Conservation (phyloP, 1,140 invertebrate genomes). For the Uloborus diversus region DNA sequence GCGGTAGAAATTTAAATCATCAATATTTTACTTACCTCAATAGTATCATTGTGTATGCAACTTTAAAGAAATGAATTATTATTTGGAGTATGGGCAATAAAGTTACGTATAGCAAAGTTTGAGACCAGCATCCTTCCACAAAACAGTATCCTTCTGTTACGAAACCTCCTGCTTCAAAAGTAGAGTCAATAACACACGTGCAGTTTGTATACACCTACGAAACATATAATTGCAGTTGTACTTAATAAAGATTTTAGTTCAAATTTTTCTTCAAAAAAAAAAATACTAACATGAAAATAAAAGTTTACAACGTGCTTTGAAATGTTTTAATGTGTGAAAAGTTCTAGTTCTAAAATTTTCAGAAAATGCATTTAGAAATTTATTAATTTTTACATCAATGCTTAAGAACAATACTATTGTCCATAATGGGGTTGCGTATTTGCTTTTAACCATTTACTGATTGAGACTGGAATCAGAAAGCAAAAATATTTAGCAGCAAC, state of each 20-base stretch:
- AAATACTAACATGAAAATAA: too few species aligned
- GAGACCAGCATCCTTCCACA: not conserved
- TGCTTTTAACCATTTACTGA: too few species aligned
- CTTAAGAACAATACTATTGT: too few species aligned
- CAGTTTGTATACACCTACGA: constrained; percentile 13
- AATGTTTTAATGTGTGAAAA: too few species aligned
- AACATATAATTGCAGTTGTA: not conserved
- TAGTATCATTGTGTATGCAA: not conserved
- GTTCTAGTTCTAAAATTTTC: too few species aligned
- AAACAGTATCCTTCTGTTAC: constrained; percentile 16
- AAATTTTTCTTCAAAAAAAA: too few species aligned
- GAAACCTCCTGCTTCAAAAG: not conserved
- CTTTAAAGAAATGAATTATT: constrained; percentile 5
- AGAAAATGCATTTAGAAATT: too few species aligned
- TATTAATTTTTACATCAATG: too few species aligned
- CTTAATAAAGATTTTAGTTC: not conserved
- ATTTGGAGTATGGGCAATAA: not conserved
- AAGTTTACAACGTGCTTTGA: too few species aligned
- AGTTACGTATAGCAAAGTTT: constrained; percentile 7
- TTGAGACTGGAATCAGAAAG: too few species aligned
- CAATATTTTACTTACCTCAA: not conserved
- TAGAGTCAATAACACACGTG: constrained; percentile 1
- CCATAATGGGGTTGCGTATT: too few species aligned
- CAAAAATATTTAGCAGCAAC: too few species aligned
- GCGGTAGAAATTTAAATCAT: not conserved